These are phyloP conservation scores for Antheraea mylitta DNA, from an alignment of 1,140 invertebrate species.

Conservation along the genomic window DNA sequence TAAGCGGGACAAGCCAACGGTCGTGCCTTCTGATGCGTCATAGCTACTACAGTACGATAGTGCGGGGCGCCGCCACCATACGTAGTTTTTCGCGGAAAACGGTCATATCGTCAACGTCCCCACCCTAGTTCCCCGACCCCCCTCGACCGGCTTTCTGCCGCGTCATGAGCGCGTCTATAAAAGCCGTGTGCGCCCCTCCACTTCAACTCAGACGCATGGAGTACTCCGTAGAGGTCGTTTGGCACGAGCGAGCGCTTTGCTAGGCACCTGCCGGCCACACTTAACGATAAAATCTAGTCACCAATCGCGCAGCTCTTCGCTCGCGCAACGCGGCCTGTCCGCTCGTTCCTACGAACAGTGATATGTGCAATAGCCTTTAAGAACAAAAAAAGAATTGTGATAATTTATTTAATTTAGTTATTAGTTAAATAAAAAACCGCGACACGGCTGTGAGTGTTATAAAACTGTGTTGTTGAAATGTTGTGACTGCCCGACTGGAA, in stretches of 20 bases:
- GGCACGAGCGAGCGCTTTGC: constrained; percentile 80
- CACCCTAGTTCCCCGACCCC: constrained; percentile 25
- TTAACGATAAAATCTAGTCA: constrained; percentile 77
- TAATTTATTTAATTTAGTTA: constrained; percentile 77
- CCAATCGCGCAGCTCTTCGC: constrained; percentile 65
- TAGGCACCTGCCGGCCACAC: constrained; percentile 79
- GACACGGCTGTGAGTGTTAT: constrained; percentile 74
- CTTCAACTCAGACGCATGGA: constrained; percentile 79
- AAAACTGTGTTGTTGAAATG: constrained; percentile 68
- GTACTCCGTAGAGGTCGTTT: constrained; percentile 80
- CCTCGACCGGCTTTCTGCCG: constrained; percentile 39
- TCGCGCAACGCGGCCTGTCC: constrained; percentile 70
- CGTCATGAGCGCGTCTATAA: constrained; percentile 77
- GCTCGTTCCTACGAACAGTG: constrained; percentile 78
- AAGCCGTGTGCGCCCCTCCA: constrained; percentile 70
- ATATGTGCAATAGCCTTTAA: constrained; percentile 78
- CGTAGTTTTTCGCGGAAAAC: constrained; percentile 74
- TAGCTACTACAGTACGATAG: constrained; percentile 50
- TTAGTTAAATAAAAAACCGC: constrained; percentile 60
- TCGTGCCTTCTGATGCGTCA: constrained; percentile 52
- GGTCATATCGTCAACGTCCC: constrained; percentile 51
- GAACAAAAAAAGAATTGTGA: constrained; percentile 74
- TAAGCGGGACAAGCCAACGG: constrained; percentile 56
- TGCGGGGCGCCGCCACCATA: constrained; percentile 51
- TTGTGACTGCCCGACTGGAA: constrained; percentile 77